A percentile compares a stretch with the other conserved stretches of the same genome.
Conservation (phyloP, 2,888 invertebrate species). For the Lasius platythorax region DNA sequence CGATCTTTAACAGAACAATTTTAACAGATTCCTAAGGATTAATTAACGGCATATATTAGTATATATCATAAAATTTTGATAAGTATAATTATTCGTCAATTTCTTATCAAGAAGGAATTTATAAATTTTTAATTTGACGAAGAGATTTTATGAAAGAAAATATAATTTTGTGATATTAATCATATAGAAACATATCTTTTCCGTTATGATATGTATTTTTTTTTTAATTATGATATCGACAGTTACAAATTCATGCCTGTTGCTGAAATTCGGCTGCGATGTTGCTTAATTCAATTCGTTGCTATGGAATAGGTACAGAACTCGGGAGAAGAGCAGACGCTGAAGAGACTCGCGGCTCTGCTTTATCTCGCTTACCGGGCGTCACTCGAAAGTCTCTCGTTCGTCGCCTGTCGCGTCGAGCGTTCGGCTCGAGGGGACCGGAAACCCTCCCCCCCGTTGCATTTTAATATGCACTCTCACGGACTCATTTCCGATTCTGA, state of each 20-base stretch:
- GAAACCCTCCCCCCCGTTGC: slow-evolving; percentile 34
- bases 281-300: slow-evolving; percentile 18
- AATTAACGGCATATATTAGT: not conserved
- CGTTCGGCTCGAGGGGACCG: slow-evolving; percentile 12
- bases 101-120: not conserved
- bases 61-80: not conserved
- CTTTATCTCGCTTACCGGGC: slow-evolving; percentile 52
- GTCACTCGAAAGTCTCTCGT: slow-evolving; percentile 46
- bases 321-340: slow-evolving; percentile 1
- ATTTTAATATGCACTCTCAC: slow-evolving; percentile 66
- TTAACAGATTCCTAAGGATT: not conserved
- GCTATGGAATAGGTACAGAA: slow-evolving; percentile 10
- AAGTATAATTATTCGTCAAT: not conserved
- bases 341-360: slow-evolving; percentile 43
- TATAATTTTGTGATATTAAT: not conserved
- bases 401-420: slow-evolving; percentile 32
- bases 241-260: slow-evolving; percentile 5
- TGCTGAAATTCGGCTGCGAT: slow-evolving; percentile 19
- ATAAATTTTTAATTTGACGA: not conserved
- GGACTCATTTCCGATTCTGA: slow-evolving; percentile 64
- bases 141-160: not conserved
- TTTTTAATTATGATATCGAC: not conserved
- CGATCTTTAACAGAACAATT: not conserved
- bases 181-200: not conserved
- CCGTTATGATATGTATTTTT: not conserved